Evolutionary conservation across 2,888 invertebrate species (phyloP), one percentile per base, ranked within the genome.

Genomic region (Caenorhabditis uteleia): DNA sequence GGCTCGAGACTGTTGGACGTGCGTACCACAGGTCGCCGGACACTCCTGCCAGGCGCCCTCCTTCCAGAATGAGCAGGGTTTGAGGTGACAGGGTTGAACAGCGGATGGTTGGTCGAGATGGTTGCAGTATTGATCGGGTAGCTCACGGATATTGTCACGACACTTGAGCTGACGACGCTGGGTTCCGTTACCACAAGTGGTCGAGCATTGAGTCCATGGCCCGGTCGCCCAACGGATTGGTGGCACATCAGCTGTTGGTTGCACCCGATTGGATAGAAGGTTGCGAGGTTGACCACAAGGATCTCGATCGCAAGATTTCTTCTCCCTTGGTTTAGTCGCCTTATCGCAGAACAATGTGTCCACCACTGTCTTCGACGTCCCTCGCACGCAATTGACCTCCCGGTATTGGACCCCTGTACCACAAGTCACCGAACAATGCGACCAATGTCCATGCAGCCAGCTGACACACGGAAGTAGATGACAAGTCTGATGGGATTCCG

Each of bases 341-440:
- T 66, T 57, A 44, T 68, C 62, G 42, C 77, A 77, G 20, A 59
- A 54, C 8, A 42, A 49, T 18, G 68, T 69, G 39, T 72, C 62
- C 18, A 73, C 55, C 8, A 38, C 43, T 6, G 39, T 66, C 18
- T 47, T 53, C 8, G 65, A 61, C 21, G 68, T 39, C 26, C 74
- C 74, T 26, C 62, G 49, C n/a, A 65, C 57, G 79, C 90, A 90
- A 8, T 85, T 84, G 10, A 90, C 88, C 21, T 85, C 84, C 56
- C 90, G 85, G 21, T 85, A 86, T 62, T 87, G 86, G 61, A 87
- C 84, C 2, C 90, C 90, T 39, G 86, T 85, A 2, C 90, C 90
- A 83, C 90, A 90, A 8, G 87, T 86, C 3, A 86, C 86, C 3
- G 82, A 82, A 51, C 83, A 83, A 7, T 66, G 51, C 1, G 73